phyloP scores from a whole-genome alignment of 2,888 invertebrate genomes.

The Leptinotarsa peninsularis region DNA sequence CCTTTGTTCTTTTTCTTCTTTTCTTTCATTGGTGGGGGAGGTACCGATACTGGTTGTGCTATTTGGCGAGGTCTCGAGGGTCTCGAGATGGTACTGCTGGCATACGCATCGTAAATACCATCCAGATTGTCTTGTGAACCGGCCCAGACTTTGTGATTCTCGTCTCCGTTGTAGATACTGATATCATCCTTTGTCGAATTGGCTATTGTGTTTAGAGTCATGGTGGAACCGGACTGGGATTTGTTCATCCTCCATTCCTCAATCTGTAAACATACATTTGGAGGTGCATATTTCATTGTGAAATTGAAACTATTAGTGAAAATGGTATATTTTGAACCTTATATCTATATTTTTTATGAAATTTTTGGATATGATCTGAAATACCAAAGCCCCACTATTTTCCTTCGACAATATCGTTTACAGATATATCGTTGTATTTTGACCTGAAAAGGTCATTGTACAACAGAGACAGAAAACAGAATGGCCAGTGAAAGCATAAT shows the following conservation, averaged over 20 bases:
- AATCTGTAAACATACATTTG: constrained; percentile 57
- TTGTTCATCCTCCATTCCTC: constrained; percentile 71
- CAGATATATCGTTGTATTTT: no score
- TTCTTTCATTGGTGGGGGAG: constrained; percentile 81
- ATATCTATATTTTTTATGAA: no score
- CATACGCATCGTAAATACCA: constrained; percentile 77
- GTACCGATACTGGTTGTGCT: constrained; percentile 80
- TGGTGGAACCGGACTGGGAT: constrained; percentile 71
- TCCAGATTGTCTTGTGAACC: constrained; percentile 82
- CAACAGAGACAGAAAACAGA: no score
- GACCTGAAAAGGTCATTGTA: no score
- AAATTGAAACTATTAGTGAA: neutral
- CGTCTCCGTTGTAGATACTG: constrained; percentile 89
- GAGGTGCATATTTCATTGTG: no score
- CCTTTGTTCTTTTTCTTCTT: constrained; percentile 74
- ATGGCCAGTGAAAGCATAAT: no score
- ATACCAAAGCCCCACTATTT: no score
- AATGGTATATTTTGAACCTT: neutral
- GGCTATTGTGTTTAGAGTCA: constrained; percentile 72
- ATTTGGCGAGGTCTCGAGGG: constrained; percentile 86
- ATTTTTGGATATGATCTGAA: no score
- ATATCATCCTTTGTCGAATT: constrained; percentile 76
- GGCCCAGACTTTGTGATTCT: constrained; percentile 94
- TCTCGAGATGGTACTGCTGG: constrained; percentile 72
- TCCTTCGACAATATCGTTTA: no score